Base-by-base conservation (phyloP, 64 coral and sea anemone species). In the Orbicella faveolata region DNA sequence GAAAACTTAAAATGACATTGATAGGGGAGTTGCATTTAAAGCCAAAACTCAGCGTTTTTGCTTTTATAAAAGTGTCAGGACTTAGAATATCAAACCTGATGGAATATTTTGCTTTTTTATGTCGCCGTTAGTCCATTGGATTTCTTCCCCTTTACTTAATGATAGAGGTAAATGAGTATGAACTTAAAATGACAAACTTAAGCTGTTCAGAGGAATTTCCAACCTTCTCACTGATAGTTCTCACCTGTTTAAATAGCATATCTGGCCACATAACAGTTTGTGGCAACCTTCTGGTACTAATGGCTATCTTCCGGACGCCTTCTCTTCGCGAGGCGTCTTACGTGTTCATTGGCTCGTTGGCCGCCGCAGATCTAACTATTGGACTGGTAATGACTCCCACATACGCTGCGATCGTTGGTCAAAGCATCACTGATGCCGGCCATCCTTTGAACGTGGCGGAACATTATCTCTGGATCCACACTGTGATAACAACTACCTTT, bases 401-500 rank as follows among this genome's bases (percentile, higher is more conserved):
- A 33, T 74, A 87, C 5, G 12, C 57, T 6, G 44, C 57, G 0
- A 87, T 87, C 15, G 57, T 74, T 57, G 30, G 19, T 55, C 44
- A 30, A 6, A 51, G 25, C 34, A 52, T 87, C 16, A 54, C 39
- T 67, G 68, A 74, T 15, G 17, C 61, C 11, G 33, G 52, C 9
- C 65, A 53, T 52, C 69, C 51, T 51, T 34, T 87, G 23, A 74
- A 87, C 54, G 44, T 74, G 15, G 84, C 68, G 2, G 74, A 74
- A 57, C 68, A 87, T 17, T 87, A 57, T 75, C 30, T 87, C 17
- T 87, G 84, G 84, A 70, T 74, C 6, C 84, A 87, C 36, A 75
- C 84, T 6, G 70, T 87, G 69, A 87, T 87, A 16, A 54, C 84
- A 15, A 87, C 84, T 57, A 87, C 84, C 1, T 87, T 87, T 26